A percentile compares a stretch with the other conserved stretches of the same genome.
Conservation (phyloP, 2,113 vertebrate species). For the Beaufortia kweichowensis region DNA sequence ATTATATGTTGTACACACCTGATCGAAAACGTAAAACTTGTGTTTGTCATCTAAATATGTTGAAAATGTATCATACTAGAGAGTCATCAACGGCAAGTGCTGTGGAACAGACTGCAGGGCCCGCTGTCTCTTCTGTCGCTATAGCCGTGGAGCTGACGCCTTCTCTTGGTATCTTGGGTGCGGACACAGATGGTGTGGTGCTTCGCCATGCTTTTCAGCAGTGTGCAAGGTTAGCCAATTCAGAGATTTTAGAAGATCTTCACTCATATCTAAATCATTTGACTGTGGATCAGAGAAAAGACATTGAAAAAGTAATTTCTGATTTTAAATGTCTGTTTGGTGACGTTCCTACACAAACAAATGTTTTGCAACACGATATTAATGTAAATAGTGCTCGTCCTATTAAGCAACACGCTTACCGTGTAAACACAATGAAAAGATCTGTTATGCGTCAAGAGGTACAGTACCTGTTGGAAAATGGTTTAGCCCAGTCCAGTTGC, state of each 20-base stretch:
- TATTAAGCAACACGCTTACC: not conserved
- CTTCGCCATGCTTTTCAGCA: not conserved
- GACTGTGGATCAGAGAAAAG: no score
- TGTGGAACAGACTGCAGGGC: not conserved
- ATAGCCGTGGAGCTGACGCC: not conserved
- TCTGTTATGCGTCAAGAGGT: not conserved
- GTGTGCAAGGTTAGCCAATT: no score
- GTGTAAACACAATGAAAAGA: not conserved
- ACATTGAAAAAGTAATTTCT: no score
- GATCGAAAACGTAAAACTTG: not conserved
- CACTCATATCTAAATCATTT: no score
- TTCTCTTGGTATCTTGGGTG: not conserved
- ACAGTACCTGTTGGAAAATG: not conserved
- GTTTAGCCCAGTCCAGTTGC: not conserved
- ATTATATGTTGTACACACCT: not conserved
- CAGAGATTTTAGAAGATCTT: no score
- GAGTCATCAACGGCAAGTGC: not conserved
- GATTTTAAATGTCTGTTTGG: not conserved
- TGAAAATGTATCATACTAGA: not conserved
- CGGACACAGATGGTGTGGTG: not conserved
- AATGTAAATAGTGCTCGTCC: not conserved
- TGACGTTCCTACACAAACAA: not conserved
- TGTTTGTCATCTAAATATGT: constrained; percentile 12
- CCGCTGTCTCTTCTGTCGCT: not conserved
- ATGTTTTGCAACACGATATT: not conserved